These are phyloP conservation scores for Suncus etruscus DNA, from an alignment of 2,113 vertebrate species.

Conservation along the genomic window DNA sequence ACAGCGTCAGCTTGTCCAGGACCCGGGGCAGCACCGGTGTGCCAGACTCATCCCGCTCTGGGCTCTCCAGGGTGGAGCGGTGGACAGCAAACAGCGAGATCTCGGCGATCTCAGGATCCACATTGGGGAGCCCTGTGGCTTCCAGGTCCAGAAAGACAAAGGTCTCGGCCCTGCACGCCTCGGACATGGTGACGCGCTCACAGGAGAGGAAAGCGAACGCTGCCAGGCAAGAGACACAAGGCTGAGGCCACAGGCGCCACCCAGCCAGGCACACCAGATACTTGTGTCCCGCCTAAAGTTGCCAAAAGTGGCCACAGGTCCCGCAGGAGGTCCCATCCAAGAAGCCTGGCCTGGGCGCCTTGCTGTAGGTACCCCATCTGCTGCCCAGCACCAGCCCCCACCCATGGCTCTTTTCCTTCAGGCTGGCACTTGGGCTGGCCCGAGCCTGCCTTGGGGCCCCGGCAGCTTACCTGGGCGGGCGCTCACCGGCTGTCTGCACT, in stretches of 20 bases:
- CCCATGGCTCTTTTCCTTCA: background rate
- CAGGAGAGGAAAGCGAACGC: constrained; percentile 12
- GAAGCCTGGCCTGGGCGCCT: background rate
- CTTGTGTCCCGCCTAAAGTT: no score
- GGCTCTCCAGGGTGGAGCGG: constrained; percentile 78
- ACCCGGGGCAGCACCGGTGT: constrained; percentile 74
- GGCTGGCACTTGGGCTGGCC: background rate
- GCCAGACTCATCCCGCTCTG: background rate
- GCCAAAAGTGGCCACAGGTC: no score
- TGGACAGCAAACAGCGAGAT: constrained; percentile 82
- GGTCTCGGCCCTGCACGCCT: constrained; percentile 66
- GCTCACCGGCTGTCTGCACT: constrained; percentile 58
- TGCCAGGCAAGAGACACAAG: constrained; percentile 51
- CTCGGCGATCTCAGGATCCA: constrained; percentile 77
- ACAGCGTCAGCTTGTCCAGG: constrained; percentile 85
- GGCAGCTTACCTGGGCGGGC: constrained; percentile 45
- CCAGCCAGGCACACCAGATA: no score
- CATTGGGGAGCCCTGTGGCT: constrained; percentile 80
- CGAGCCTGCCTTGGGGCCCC: constrained; percentile 17
- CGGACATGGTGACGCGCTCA: constrained; percentile 68
- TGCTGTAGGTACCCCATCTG: background rate
- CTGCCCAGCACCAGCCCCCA: no score
- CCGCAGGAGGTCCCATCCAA: background rate
- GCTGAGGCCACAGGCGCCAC: background rate
- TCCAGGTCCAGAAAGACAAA: constrained; percentile 86